Percentiles rank a stretch among this genome's conserved stretches.
Evolutionary conservation across 2,113 vertebrate species (phyloP).

Genomic region (Festucalex cinctus): DNA sequence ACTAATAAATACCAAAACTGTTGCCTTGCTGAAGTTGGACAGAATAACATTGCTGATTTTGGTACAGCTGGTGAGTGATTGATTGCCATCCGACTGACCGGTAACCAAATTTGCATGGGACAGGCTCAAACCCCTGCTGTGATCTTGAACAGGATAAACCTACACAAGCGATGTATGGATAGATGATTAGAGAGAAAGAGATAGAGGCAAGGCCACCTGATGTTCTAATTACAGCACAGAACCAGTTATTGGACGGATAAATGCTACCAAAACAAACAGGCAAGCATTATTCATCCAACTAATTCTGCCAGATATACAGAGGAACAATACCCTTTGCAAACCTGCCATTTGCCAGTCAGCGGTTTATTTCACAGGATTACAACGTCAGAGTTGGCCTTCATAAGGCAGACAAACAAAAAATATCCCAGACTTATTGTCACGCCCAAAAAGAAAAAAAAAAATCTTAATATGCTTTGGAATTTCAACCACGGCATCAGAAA

Average conservation of each 20-base stretch:
- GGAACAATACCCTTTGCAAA: slow-evolving; percentile 32
- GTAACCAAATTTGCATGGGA: background rate
- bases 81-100: no score
- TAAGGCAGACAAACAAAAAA: slow-evolving; percentile 26
- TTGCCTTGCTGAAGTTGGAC: no score
- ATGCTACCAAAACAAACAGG: slow-evolving; percentile 14
- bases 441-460: slow-evolving; percentile 11
- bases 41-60: no score
- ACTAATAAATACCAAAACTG: no score
- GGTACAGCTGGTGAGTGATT: no score
- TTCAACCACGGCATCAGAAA: slow-evolving; percentile 28
- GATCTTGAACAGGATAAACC: background rate
- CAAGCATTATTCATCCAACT: slow-evolving; percentile 16
- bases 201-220: background rate
- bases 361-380: slow-evolving; percentile 44
- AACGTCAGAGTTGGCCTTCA: slow-evolving; percentile 36
- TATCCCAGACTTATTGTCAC: slow-evolving; percentile 34
- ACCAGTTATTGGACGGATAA: slow-evolving; percentile 7
- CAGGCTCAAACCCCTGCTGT: background rate
- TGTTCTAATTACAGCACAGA: slow-evolving; percentile 31
- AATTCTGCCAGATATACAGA: slow-evolving; percentile 29
- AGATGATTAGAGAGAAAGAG: no score
- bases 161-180: background rate
- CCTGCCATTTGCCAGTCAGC: slow-evolving; percentile 33
- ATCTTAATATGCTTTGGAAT: slow-evolving; percentile 40